Conservation (phyloP, 1,140 invertebrate species). For the Wiebesia pumilae region DNA sequence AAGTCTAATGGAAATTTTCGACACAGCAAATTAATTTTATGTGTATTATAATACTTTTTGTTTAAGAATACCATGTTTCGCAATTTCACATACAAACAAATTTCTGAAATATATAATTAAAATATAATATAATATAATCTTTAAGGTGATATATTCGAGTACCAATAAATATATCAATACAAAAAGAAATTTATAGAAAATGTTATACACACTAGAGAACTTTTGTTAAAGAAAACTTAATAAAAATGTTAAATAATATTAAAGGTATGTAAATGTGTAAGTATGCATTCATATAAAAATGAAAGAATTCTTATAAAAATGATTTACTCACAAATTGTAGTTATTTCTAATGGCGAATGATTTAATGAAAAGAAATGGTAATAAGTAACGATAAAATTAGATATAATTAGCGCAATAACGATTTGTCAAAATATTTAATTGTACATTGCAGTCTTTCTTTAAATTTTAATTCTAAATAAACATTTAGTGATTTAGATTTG, state of each 20-base stretch:
- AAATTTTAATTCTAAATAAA: too few species aligned
- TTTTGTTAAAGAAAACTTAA: not conserved
- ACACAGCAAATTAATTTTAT: too few species aligned
- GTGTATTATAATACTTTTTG: not conserved
- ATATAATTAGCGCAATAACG: too few species aligned
- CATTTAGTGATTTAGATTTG: too few species aligned
- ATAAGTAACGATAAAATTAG: too few species aligned
- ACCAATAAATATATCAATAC: not conserved
- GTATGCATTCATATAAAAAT: not conserved
- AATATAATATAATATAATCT: constrained; percentile 19
- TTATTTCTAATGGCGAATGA: too few species aligned
- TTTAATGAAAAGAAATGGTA: too few species aligned
- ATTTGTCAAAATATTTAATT: too few species aligned
- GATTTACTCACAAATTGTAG: too few species aligned
- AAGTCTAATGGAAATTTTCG: too few species aligned
- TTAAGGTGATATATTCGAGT: not conserved
- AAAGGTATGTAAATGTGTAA: not conserved
- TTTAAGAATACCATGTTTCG: not conserved
- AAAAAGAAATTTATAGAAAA: not conserved
- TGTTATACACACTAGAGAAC: not conserved
- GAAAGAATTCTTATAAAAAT: not conserved
- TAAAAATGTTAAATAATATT: not conserved
- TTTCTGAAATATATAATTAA: too few species aligned
- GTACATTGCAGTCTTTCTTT: too few species aligned
- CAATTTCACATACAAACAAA: not conserved